Evolutionary conservation across 2,113 vertebrate species (phyloP).

Genomic region (Cyrtonyx montezumae): DNA sequence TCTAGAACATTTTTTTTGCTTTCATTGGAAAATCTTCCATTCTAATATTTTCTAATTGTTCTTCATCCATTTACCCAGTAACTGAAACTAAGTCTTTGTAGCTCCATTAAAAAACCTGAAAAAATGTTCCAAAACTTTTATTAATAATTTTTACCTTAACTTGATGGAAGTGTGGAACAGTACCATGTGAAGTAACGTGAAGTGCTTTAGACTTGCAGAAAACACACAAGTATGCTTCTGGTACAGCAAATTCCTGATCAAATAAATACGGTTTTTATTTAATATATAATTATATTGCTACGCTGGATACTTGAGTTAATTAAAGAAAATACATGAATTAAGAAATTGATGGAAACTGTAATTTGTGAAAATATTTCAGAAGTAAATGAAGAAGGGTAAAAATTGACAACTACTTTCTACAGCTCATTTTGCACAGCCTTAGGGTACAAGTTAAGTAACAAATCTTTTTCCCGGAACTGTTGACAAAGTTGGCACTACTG

Average conservation of each 20-base stretch:
- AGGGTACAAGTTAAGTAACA: not conserved
- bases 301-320: constrained; percentile 30
- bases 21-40: not conserved
- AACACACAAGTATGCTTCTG: constrained; percentile 2
- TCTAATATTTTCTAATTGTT: not conserved
- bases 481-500: not conserved
- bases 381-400: not conserved
- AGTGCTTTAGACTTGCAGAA: constrained; percentile 5
- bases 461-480: constrained; percentile 23
- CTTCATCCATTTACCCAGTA: not conserved
- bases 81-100: not conserved
- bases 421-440: constrained; percentile 41
- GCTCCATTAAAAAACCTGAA: not conserved
- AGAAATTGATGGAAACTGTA: constrained; percentile 41
- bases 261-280: constrained; percentile 7
- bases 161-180: not conserved
- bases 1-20: not conserved
- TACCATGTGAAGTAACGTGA: not conserved
- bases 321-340: constrained; percentile 54
- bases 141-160: not conserved
- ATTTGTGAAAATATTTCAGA: constrained; percentile 42
- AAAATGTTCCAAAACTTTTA: not conserved
- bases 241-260: constrained; percentile 1
- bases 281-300: constrained; percentile 34
- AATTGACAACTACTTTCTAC: not conserved